Conservation (phyloP, 2,888 invertebrate genomes). For the Drosophila atroscutellata region DNA sequence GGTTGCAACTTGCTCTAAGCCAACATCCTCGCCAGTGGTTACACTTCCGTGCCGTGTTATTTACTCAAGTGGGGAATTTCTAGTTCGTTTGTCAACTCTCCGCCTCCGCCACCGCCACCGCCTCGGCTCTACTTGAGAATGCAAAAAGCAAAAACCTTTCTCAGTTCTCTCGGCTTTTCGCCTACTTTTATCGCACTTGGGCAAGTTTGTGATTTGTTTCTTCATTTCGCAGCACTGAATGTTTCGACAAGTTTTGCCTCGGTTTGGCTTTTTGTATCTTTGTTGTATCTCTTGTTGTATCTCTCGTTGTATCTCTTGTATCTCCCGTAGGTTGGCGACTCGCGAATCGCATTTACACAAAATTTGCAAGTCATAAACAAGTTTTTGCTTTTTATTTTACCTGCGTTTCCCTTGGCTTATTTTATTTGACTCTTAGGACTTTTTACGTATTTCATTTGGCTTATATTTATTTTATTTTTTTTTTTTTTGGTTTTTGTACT, state of each 20-base stretch:
- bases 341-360: slow-evolving; percentile 62
- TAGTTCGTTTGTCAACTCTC: slow-evolving; percentile 71
- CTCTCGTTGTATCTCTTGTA: slow-evolving; percentile 17
- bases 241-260: slow-evolving; percentile 58
- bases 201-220: slow-evolving; percentile 57
- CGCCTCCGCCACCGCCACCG: background rate
- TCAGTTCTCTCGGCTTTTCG: slow-evolving; percentile 8
- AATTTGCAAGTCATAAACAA: slow-evolving; percentile 82
- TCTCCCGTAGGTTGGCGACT: slow-evolving; percentile 33
- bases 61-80: slow-evolving; percentile 76
- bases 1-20: background rate
- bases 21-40: slow-evolving; percentile 41
- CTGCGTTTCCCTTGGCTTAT: slow-evolving; percentile 41
- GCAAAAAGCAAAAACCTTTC: background rate
- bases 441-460: slow-evolving; percentile 38
- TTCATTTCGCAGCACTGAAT: slow-evolving; percentile 33
- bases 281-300: slow-evolving; percentile 1
- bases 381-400: slow-evolving; percentile 76
- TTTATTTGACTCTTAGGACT: slow-evolving; percentile 20
- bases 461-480: slow-evolving; percentile 12
- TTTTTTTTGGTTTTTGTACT: background rate
- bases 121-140: background rate
- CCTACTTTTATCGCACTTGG: slow-evolving; percentile 18
- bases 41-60: slow-evolving; percentile 71
- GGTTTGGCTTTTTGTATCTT: slow-evolving; percentile 18